A percentile compares a stretch with the other conserved stretches of the same genome.
Evolutionary conservation across 2,888 invertebrate genomes (phyloP).

Genomic region (Hofmannophila pseudospretella): DNA sequence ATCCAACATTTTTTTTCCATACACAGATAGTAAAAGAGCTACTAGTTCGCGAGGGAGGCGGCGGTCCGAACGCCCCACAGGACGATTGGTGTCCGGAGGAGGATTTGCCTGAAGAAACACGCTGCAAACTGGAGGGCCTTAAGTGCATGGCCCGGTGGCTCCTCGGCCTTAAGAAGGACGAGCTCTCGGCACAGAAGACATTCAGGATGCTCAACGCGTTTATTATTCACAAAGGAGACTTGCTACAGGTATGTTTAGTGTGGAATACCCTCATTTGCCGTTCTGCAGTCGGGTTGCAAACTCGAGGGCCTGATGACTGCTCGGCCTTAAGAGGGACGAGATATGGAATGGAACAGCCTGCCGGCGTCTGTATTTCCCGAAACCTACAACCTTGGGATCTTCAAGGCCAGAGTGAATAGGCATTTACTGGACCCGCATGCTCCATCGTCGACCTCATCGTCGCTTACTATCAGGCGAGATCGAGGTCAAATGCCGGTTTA

Average conservation of each 20-base stretch:
- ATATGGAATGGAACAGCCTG: too few relatives aligned
- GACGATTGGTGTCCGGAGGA: conserved; percentile 92
- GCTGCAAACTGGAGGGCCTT: conserved; percentile 94
- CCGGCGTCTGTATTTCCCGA: too few relatives aligned
- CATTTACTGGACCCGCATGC: too few relatives aligned
- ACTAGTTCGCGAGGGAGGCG: conserved; percentile 88
- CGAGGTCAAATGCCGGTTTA: too few relatives aligned
- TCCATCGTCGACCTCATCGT: too few relatives aligned
- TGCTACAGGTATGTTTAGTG: conserved; percentile 78
- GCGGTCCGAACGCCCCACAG: conserved; percentile 67
- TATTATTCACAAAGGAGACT: conserved; percentile 93
- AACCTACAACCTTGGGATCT: too few relatives aligned
- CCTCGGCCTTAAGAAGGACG: conserved; percentile 92
- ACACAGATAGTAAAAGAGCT: conserved; percentile 94
- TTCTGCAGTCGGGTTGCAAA: too few relatives aligned
- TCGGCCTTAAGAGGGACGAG: conserved; percentile 93
- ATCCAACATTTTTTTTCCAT: neutral
- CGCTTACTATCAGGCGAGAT: too few relatives aligned
- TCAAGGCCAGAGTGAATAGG: too few relatives aligned
- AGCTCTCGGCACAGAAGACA: conserved; percentile 93
- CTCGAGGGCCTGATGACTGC: conserved; percentile 96
- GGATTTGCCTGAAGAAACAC: conserved; percentile 92
- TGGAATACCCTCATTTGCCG: too few relatives aligned
- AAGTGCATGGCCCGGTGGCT: conserved; percentile 98
- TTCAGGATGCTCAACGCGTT: conserved; percentile 96